A percentile compares a stretch with the other conserved stretches of the same genome.
Conservation (phyloP, 1,140 invertebrate species). For the Zaprionus kolodkinae region DNA sequence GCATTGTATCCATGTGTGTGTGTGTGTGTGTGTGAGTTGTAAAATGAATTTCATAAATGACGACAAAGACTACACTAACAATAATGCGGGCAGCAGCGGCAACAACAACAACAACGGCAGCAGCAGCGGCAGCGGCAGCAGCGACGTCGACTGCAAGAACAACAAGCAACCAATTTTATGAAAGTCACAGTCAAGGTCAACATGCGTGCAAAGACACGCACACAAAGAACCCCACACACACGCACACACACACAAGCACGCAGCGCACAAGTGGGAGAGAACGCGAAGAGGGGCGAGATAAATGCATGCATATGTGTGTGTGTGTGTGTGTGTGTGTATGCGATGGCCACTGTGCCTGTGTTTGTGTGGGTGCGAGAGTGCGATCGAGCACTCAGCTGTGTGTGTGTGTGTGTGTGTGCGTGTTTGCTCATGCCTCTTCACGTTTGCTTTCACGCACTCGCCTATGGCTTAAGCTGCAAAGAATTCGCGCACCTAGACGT, state of each 20-base stretch:
- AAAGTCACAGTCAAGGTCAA: constrained; percentile 83
- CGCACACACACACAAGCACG: not conserved
- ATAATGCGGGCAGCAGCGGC: constrained; percentile 20
- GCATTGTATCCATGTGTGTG: not conserved
- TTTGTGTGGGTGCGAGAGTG: constrained; percentile 44
- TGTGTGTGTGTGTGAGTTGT: constrained; percentile 20
- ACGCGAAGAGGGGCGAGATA: constrained; percentile 7
- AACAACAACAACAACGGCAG: constrained; percentile 12
- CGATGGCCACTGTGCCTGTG: constrained; percentile 2
- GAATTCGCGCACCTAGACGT: constrained; percentile 32
- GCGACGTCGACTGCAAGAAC: constrained; percentile 24
- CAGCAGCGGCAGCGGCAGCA: constrained; percentile 9
- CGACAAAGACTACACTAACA: constrained; percentile 51
- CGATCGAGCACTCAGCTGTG: constrained; percentile 31
- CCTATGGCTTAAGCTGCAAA: constrained; percentile 47
- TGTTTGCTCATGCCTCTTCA: constrained; percentile 31
- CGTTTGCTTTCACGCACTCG: constrained; percentile 58
- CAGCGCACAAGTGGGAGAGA: constrained; percentile 7
- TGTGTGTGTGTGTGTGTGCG: constrained; percentile 12
- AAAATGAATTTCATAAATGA: constrained; percentile 68
- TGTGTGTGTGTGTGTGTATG: constrained; percentile 12
- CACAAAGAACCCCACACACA: not conserved
- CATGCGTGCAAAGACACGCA: constrained; percentile 68
- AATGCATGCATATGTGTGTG: constrained; percentile 21
- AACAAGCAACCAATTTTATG: constrained; percentile 77